These are phyloP conservation scores for Ancistrus triradiatus DNA, from an alignment of 2,113 vertebrate species.

Conservation along the genomic window DNA sequence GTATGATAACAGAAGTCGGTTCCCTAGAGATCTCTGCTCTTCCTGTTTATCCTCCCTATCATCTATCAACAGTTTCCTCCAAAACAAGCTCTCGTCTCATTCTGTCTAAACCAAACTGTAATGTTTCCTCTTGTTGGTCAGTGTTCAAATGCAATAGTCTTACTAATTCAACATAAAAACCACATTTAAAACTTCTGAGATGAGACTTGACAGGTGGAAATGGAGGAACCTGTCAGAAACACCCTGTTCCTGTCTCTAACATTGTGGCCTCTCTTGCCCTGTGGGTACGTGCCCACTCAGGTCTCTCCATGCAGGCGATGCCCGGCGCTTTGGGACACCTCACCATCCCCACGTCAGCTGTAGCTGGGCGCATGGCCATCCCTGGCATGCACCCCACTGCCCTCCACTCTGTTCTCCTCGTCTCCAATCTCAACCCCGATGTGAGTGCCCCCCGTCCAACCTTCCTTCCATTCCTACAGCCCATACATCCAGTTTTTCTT, in stretches of 20 bases:
- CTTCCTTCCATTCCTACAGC: not conserved
- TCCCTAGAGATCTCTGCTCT: no score
- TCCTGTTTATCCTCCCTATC: no score
- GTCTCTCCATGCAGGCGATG: conserved; percentile 61
- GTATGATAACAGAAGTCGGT: no score
- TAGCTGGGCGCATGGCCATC: conserved; percentile 57
- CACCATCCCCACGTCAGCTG: conserved; percentile 52
- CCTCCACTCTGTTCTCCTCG: conserved; percentile 73
- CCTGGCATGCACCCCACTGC: conserved; percentile 51
- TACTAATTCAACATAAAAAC: no score
- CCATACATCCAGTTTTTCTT: not conserved
- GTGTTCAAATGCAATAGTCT: no score
- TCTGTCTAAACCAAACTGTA: not conserved
- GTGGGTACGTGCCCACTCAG: conserved; percentile 37
- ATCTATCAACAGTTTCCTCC: not conserved
- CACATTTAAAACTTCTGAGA: not conserved
- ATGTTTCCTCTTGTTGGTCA: no score
- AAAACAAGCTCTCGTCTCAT: not conserved
- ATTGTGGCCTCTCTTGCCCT: not conserved
- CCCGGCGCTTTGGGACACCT: conserved; percentile 63
- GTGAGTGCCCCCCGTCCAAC: conserved; percentile 61
- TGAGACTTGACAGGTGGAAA: no score
- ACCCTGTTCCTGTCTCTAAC: not conserved
- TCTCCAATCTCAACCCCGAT: conserved; percentile 82
- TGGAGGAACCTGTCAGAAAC: not conserved